Conservation (phyloP, 2,113 vertebrate genomes). For the Crotophaga sulcirostris region DNA sequence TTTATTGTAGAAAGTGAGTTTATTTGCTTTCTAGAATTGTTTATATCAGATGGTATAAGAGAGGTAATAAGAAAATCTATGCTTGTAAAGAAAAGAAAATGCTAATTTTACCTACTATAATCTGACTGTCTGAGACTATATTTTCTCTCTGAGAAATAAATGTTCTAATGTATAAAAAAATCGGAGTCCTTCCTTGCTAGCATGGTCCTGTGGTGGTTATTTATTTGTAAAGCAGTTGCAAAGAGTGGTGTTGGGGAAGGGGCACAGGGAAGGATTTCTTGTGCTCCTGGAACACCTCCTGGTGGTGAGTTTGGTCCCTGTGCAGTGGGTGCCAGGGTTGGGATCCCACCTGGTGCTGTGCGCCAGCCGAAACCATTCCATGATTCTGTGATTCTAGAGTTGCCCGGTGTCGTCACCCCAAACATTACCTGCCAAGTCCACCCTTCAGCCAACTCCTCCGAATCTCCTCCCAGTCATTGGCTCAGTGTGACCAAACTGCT, state of each 20-base stretch:
- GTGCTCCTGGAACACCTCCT: background rate
- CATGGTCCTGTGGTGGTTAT: background rate
- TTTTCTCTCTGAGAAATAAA: constrained; percentile 96
- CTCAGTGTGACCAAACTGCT: too few species aligned
- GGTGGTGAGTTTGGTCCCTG: background rate
- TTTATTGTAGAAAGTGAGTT: constrained; percentile 92
- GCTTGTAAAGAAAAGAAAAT: constrained; percentile 89
- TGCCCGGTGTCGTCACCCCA: too few species aligned
- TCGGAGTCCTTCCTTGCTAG: background rate
- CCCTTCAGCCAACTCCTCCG: too few species aligned
- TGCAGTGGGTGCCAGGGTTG: accelerated
- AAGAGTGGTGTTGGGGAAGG: background rate
- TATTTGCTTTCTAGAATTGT: constrained; percentile 88
- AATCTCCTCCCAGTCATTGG: too few species aligned
- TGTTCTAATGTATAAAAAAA: constrained; percentile 79
- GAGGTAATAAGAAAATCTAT: constrained; percentile 85
- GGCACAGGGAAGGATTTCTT: background rate
- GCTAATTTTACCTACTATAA: constrained; percentile 93
- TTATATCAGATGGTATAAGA: constrained; percentile 89
- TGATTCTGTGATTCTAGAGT: too few species aligned
- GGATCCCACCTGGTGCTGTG: too few species aligned
- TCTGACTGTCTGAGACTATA: constrained; percentile 88
- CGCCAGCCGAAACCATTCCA: too few species aligned
- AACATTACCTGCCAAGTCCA: too few species aligned
- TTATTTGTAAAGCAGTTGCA: background rate